These are phyloP conservation scores for Alloscopus bannaensis DNA, from an alignment of 2,888 invertebrate genomes.

Conservation along the genomic window DNA sequence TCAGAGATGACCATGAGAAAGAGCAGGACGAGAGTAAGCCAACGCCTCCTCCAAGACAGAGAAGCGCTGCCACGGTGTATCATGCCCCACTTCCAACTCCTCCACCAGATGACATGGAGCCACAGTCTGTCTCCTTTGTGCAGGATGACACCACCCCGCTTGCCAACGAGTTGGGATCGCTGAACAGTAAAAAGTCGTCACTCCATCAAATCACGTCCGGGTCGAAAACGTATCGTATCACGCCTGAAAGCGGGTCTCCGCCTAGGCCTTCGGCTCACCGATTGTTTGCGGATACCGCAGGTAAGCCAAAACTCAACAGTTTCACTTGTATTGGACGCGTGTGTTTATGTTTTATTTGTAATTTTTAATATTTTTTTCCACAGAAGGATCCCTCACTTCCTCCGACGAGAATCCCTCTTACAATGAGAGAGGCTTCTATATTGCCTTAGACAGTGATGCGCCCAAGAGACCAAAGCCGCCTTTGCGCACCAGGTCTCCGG, in stretches of 20 bases:
- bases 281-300: slow-evolving; percentile 66
- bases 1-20: slow-evolving; percentile 59
- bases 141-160: slow-evolving; percentile 71
- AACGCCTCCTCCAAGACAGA: slow-evolving; percentile 71
- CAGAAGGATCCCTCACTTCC: slow-evolving; percentile 67
- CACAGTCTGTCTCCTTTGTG: slow-evolving; percentile 90
- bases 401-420: slow-evolving; percentile 68
- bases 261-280: slow-evolving; percentile 82
- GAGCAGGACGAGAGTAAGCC: slow-evolving; percentile 63
- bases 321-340: background rate
- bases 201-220: slow-evolving; percentile 87
- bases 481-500: slow-evolving; percentile 77
- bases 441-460: slow-evolving; percentile 92
- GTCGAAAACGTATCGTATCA: slow-evolving; percentile 89
- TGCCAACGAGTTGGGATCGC: slow-evolving; percentile 68
- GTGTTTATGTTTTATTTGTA: background rate
- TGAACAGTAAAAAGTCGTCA: slow-evolving; percentile 69
- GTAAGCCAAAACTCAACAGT: background rate
- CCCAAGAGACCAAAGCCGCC: slow-evolving; percentile 94
- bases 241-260: slow-evolving; percentile 73
- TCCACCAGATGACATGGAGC: slow-evolving; percentile 91
- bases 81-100: slow-evolving; percentile 82
- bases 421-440: slow-evolving; percentile 83
- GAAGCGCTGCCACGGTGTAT: slow-evolving; percentile 75
- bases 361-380: background rate